Base-by-base conservation (phyloP, 2,113 vertebrate genomes). In the Platysteira castanea region DNA sequence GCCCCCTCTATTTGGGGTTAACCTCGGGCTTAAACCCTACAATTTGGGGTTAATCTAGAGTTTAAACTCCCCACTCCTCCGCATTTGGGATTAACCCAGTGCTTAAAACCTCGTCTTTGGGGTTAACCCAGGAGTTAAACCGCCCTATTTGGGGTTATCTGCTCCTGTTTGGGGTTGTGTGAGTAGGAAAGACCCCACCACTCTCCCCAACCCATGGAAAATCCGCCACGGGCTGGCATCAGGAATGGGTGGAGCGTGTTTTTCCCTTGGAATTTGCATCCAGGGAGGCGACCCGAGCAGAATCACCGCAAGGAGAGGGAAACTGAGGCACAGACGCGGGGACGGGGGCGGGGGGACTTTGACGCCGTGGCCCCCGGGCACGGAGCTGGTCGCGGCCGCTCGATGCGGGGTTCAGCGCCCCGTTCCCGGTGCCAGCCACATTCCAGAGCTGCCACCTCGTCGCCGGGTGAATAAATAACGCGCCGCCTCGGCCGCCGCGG, bases 181-280 rank as follows among this genome's bases (percentile, higher is more conserved):
- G 10, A n/a, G n/a, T n/a, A 20, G 50, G 10, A 22, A 19, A 52
- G 28, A 33, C 28, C 50, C 54, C 23, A 1, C 22, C 0, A 0
- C 7, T 8, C 42, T 5, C 71, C 77, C 49, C 3, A 12, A 0
- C 7, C 49, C 64, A n/a, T n/a, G n/a, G n/a, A n/a, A 6, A 31
- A 46, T 8, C 17, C 11, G 1, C 30, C 54, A 1, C 1, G 7
- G 7, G 6, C 2, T 12, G 31, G 13, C 47, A 3, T 0, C 4
- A 6, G 37, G 64, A 41, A 11, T 0, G 4, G 11, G 2, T 1
- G 3, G 46, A n/a, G 22, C 39, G 4, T 2, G 9, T 0, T 11
- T 42, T 37, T 9, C 3, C n/a, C 39, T 21, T 1, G 21, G 22
- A 11, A 10, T 69, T 30, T 13, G 26, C 50, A 21, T 21, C 68